Conservation (phyloP, 2,113 vertebrate species). For the Axis porcinus region DNA sequence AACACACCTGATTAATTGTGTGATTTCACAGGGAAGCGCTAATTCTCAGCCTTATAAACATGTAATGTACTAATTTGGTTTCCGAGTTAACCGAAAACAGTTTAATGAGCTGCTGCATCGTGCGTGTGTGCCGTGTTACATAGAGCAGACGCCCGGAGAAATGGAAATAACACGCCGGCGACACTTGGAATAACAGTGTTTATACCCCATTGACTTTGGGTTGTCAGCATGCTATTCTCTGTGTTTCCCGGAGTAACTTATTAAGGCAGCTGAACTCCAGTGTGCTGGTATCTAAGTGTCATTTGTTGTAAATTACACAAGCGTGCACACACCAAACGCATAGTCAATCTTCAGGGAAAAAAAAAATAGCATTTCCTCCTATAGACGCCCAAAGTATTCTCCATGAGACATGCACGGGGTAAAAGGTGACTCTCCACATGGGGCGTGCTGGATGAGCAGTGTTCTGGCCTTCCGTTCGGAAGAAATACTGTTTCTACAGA, state of each 20-base stretch:
- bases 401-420: background rate
- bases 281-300: slow-evolving; percentile 37
- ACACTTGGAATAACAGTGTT: slow-evolving; percentile 76
- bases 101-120: slow-evolving; percentile 75
- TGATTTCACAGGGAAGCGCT: slow-evolving; percentile 50
- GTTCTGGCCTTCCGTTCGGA: slow-evolving; percentile 25
- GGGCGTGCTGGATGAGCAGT: background rate
- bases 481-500: slow-evolving; percentile 46
- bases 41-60: slow-evolving; percentile 58
- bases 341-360: slow-evolving; percentile 3
- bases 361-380: background rate
- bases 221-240: slow-evolving; percentile 71
- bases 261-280: slow-evolving; percentile 52
- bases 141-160: slow-evolving; percentile 73
- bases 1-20: slow-evolving; percentile 26
- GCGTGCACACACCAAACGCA: background rate
- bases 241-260: slow-evolving; percentile 65
- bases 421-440: background rate
- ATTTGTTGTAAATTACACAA: slow-evolving; percentile 40
- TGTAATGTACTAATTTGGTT: slow-evolving; percentile 68
- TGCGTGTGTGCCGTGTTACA: slow-evolving; percentile 51
- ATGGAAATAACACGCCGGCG: slow-evolving; percentile 66
- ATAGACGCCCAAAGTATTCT: background rate
- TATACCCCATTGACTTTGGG: slow-evolving; percentile 73
- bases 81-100: slow-evolving; percentile 69